A percentile compares a stretch with the other conserved stretches of the same genome.
These are phyloP conservation scores for Limenitis arthemis DNA, from an alignment of 2,888 invertebrate species.

Conservation along the genomic window DNA sequence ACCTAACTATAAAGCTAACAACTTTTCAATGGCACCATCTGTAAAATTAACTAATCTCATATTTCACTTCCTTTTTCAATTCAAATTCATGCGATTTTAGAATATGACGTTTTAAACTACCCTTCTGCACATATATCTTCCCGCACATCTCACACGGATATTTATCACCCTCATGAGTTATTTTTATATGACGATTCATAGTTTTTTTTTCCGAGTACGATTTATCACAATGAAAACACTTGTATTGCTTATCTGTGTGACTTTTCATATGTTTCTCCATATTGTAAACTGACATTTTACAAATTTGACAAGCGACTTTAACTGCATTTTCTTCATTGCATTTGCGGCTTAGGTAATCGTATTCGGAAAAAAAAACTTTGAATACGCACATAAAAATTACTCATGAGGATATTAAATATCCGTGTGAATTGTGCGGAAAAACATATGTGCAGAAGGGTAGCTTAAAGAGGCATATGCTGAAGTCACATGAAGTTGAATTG, in stretches of 20 bases:
- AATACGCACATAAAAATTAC: slow-evolving; percentile 24
- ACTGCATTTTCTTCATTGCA: background rate
- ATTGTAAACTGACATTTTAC: too few species aligned
- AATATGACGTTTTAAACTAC: slow-evolving; percentile 4
- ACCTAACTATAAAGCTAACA: too few species aligned
- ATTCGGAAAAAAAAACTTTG: slow-evolving; percentile 20
- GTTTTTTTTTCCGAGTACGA: slow-evolving; percentile 20
- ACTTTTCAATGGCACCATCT: too few species aligned
- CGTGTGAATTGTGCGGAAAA: slow-evolving; percentile 10
- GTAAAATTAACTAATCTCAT: background rate
- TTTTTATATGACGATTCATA: slow-evolving; percentile 26
- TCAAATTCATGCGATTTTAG: background rate
- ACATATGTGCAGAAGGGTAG: slow-evolving; percentile 1
- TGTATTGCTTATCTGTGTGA: too few species aligned
- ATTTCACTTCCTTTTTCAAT: background rate
- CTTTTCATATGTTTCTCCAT: too few species aligned
- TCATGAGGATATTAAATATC: background rate
- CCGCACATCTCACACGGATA: slow-evolving; percentile 8
- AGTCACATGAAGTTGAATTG: background rate
- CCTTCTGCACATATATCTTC: slow-evolving; percentile 2
- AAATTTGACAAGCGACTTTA: background rate
- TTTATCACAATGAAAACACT: background rate
- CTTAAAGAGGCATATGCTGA: slow-evolving; percentile 4
- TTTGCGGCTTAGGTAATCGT: slow-evolving; percentile 5
- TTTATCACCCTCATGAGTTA: slow-evolving; percentile 1